Conservation (phyloP, 2,113 vertebrate genomes). For the Podiceps cristatus region DNA sequence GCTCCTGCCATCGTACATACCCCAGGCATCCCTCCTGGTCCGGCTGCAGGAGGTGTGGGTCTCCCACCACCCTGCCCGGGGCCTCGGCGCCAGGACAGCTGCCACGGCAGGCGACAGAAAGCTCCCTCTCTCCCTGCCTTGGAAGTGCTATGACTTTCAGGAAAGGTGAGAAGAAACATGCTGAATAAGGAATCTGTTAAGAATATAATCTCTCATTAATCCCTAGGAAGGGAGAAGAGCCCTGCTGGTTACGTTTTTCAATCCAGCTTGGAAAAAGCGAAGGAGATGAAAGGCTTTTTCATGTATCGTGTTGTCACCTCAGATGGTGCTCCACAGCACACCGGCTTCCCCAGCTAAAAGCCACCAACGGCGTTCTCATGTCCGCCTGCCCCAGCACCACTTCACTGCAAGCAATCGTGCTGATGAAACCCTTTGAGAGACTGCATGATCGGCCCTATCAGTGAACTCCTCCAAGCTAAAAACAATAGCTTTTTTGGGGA, state of each 20-base stretch:
- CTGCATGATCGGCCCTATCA: accelerated
- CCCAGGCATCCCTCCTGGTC: accelerated
- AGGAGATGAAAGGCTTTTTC: background rate
- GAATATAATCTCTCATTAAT: background rate
- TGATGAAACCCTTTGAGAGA: accelerated
- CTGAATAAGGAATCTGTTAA: background rate
- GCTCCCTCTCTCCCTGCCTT: background rate
- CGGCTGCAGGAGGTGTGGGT: background rate
- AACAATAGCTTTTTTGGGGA: too few species aligned
- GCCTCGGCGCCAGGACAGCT: accelerated
- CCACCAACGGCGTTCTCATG: accelerated
- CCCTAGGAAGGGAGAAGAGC: background rate
- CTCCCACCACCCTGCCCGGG: accelerated
- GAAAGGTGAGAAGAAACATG: background rate
- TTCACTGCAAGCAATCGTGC: accelerated
- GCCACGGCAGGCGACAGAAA: background rate
- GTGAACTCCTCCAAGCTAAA: background rate
- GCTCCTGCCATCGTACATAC: accelerated
- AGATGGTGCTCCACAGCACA: accelerated
- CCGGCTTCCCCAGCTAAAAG: accelerated
- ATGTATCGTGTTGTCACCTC: accelerated
- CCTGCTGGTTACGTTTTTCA: background rate
- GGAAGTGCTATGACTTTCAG: accelerated
- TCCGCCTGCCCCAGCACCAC: background rate
- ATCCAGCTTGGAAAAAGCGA: background rate